A percentile compares a stretch with the other conserved stretches of the same genome.
Conservation (phyloP, 2,113 vertebrate genomes). For the Candoia aspera region DNA sequence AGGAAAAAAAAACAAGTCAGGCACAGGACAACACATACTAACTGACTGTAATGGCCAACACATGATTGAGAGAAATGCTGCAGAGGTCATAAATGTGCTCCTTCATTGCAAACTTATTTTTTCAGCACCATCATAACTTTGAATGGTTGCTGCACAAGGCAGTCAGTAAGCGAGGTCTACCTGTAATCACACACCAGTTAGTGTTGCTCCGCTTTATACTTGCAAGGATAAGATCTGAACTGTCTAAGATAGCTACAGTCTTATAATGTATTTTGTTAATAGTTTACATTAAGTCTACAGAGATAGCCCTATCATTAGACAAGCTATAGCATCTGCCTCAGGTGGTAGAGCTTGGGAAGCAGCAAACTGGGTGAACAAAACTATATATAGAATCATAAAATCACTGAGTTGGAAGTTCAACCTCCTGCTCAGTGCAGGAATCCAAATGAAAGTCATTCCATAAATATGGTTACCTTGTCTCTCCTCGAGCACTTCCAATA, state of each 20-base stretch:
- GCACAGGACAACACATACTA: neutral
- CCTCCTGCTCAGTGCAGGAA: neutral
- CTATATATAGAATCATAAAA: neutral
- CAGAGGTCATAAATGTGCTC: neutral
- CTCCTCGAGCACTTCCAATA: neutral
- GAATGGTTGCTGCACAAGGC: neutral
- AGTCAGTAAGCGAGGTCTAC: neutral
- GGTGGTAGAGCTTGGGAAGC: neutral
- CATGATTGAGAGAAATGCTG: neutral
- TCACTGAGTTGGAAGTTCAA: neutral
- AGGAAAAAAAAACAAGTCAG: neutral
- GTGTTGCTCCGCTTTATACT: no score
- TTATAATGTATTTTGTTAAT: neutral
- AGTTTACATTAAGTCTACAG: neutral
- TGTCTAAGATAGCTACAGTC: neutral
- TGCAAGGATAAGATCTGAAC: neutral
- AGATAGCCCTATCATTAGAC: neutral
- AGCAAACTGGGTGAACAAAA: neutral
- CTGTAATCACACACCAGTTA: neutral
- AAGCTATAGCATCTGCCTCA: neutral
- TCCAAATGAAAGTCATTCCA: neutral
- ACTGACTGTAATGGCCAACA: neutral
- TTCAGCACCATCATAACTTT: neutral
- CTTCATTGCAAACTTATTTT: neutral
- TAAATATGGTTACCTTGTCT: neutral